Conservation (phyloP, 2,113 vertebrate genomes). For the Sialia sialis region DNA sequence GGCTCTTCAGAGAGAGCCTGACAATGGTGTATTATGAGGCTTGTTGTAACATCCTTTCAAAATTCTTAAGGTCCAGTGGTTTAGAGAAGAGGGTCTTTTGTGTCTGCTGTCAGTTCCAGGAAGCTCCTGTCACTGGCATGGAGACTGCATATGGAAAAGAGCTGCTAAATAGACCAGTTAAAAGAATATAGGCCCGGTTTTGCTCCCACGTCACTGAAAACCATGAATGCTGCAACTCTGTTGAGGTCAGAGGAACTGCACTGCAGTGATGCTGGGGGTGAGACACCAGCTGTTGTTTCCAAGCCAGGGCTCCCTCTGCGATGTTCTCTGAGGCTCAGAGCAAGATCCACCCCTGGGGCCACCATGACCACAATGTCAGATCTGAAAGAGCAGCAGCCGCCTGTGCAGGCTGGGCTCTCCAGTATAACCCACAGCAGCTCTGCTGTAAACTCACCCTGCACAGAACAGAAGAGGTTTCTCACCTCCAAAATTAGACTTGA, state of each 20-base stretch:
- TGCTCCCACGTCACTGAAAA: slow-evolving; percentile 6
- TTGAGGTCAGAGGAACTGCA: slow-evolving; percentile 34
- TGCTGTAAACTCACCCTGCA: fast-evolving
- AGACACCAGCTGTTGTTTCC: slow-evolving; percentile 37
- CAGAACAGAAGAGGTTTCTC: not conserved
- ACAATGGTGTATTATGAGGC: slow-evolving; percentile 55
- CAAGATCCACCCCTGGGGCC: not conserved
- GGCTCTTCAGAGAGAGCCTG: slow-evolving; percentile 44
- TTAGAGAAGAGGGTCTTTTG: slow-evolving; percentile 57
- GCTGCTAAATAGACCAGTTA: slow-evolving; percentile 50
- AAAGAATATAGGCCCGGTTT: slow-evolving; percentile 41
- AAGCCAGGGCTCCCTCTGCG: not conserved
- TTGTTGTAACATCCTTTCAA: slow-evolving; percentile 59
- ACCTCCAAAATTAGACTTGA: not conserved
- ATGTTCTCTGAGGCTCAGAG: not conserved
- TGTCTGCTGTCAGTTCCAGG: slow-evolving; percentile 56
- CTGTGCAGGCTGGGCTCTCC: not conserved
- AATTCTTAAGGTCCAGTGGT: slow-evolving; percentile 58
- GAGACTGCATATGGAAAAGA: slow-evolving; percentile 48
- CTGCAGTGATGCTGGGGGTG: not conserved
- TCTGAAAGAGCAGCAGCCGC: not conserved
- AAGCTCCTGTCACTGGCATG: slow-evolving; percentile 58
- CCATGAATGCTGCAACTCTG: slow-evolving; percentile 11
- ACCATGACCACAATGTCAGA: not conserved
- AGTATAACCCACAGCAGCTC: not conserved